phyloP scores from a whole-genome alignment of 2,113 vertebrate genomes.

The Ellobius talpinus region DNA sequence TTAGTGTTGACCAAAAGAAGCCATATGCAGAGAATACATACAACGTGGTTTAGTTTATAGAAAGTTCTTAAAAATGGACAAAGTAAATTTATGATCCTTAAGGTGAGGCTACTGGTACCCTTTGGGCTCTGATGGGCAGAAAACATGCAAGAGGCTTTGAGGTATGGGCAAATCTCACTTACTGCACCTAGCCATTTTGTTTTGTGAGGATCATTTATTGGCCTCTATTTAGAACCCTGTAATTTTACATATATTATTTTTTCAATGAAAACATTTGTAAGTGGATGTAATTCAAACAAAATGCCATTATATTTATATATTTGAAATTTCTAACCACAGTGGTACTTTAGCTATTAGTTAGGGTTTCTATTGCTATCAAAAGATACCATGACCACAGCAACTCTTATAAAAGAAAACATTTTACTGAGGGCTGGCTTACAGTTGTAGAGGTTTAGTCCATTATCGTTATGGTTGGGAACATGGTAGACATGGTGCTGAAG shows the following conservation, averaged over 20 bases:
- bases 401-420: background rate
- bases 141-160: background rate
- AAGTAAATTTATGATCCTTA: background rate
- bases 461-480: background rate
- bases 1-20: background rate
- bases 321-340: background rate
- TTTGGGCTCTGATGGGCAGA: background rate
- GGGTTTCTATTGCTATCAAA: background rate
- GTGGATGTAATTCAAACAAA: conserved; percentile 25
- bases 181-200: background rate
- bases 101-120: background rate
- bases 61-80: conserved; percentile 29
- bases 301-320: background rate
- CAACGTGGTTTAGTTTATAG: conserved; percentile 20
- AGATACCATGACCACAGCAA: background rate
- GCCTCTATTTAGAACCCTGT: conserved; percentile 7
- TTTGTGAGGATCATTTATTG: conserved; percentile 42
- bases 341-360: background rate
- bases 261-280: conserved; percentile 60
- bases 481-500: background rate
- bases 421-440: background rate
- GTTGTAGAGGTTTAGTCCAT: background rate
- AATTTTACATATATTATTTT: conserved; percentile 41
- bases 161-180: background rate
- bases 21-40: background rate